A percentile compares a stretch with the other conserved stretches of the same genome.
These are phyloP conservation scores for Lepidurus couesii DNA, from an alignment of 1,140 invertebrate genomes.

Conservation along the genomic window DNA sequence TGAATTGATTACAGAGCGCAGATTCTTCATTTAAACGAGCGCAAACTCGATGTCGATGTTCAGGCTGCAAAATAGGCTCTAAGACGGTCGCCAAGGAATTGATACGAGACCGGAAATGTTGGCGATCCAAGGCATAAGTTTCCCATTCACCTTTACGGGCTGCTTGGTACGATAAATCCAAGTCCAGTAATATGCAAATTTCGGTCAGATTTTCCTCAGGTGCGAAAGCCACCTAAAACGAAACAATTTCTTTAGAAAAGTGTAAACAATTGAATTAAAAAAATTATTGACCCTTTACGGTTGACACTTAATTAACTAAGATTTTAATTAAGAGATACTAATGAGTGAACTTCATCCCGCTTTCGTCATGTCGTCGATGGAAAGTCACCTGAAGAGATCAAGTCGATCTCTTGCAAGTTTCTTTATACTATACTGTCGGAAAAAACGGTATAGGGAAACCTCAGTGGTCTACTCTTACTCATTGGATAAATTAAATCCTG, in stretches of 20 bases:
- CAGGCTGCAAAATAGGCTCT: conserved; percentile 33
- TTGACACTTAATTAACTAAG: no score
- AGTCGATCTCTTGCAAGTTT: no score
- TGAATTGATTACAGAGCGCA: neutral
- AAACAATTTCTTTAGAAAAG: conserved; percentile 28
- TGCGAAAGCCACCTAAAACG: conserved; percentile 57
- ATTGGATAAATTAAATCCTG: no score
- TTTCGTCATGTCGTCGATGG: no score
- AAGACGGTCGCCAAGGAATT: conserved; percentile 33
- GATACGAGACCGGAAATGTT: conserved; percentile 50
- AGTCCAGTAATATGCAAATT: conserved; percentile 55
- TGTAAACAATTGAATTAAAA: neutral
- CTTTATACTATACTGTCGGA: no score
- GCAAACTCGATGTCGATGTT: conserved; percentile 36
- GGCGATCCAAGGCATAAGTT: conserved; percentile 53
- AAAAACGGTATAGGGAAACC: no score
- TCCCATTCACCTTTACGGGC: conserved; percentile 61
- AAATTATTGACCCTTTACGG: neutral
- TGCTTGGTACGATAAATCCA: conserved; percentile 57
- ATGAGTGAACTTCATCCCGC: no score
- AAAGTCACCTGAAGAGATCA: no score
- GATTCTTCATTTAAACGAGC: neutral
- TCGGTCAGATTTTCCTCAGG: conserved; percentile 44
- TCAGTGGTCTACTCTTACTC: no score
- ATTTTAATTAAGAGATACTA: no score